phyloP scores from a whole-genome alignment of 2,797 vertebrate species.

The Sebastes trivittatus region DNA sequence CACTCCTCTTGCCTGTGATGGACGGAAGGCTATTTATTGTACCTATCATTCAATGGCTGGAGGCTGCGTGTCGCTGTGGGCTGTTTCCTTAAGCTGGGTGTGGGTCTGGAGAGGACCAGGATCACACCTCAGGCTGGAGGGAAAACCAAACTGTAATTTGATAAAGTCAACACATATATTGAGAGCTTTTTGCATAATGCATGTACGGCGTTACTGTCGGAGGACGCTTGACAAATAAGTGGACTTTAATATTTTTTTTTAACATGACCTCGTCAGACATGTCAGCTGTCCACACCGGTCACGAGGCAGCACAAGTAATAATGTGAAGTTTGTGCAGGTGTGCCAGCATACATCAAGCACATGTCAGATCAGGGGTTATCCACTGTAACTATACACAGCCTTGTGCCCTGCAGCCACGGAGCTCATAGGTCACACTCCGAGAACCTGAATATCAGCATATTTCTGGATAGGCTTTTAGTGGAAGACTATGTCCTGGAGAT shows the following conservation, averaged over 20 bases:
- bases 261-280: neutral
- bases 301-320: constrained; percentile 11
- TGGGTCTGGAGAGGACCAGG: constrained; percentile 49
- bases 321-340: constrained; percentile 25
- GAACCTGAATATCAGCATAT: constrained; percentile 79
- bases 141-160: constrained; percentile 68
- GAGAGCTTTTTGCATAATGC: constrained; percentile 4
- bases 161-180: constrained; percentile 69
- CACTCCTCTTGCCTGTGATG: constrained; percentile 1
- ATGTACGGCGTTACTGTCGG: neutral
- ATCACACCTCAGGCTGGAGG: constrained; percentile 59
- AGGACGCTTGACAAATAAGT: neutral
- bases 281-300: constrained; percentile 26
- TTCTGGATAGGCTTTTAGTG: constrained; percentile 53
- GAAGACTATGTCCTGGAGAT: constrained; percentile 33
- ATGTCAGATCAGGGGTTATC: constrained; percentile 40
- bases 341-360: constrained; percentile 37
- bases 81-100: constrained; percentile 64
- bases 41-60: constrained; percentile 25
- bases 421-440: constrained; percentile 57
- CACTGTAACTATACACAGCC: constrained; percentile 36
- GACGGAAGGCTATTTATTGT: constrained; percentile 23
- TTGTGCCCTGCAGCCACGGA: constrained; percentile 42
- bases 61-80: constrained; percentile 47
- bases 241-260: neutral